Percentiles rank a stretch among this genome's conserved stretches.
phyloP scores from a whole-genome alignment of 2,797 vertebrate genomes.

The Mormyrops boulengeri region DNA sequence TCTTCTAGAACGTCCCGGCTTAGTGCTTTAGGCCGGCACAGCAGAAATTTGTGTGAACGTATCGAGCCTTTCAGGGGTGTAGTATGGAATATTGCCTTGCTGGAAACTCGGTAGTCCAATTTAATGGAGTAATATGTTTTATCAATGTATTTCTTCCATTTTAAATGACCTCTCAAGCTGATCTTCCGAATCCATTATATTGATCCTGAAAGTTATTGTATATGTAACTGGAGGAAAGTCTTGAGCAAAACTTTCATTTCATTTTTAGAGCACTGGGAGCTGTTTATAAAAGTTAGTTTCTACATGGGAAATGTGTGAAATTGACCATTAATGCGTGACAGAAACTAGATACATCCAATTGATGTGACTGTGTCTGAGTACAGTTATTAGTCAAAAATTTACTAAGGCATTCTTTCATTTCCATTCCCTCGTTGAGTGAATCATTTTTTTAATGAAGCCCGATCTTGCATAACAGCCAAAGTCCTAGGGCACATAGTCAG shows the following conservation, averaged over 20 bases:
- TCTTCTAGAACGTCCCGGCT: background rate
- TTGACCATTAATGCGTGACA: background rate
- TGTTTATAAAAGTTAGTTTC: background rate
- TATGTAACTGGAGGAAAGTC: background rate
- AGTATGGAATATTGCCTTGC: background rate
- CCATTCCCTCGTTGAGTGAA: background rate
- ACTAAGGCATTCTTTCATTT: background rate
- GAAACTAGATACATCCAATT: background rate
- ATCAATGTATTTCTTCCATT: background rate
- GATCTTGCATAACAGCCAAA: background rate
- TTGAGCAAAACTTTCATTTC: background rate
- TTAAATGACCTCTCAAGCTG: background rate
- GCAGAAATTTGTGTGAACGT: background rate
- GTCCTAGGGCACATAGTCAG: background rate
- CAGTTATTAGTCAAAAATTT: background rate
- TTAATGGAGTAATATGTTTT: background rate
- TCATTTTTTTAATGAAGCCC: background rate
- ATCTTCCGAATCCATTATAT: background rate
- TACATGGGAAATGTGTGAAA: background rate
- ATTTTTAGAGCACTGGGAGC: background rate
- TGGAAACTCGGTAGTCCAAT: background rate
- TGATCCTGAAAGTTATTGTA: background rate
- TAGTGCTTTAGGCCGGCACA: background rate
- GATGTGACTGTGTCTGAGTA: background rate
- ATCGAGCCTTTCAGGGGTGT: background rate